Base-by-base conservation (phyloP, 2,888 invertebrate genomes). In the Scaptomyza cyrtandrae region DNA sequence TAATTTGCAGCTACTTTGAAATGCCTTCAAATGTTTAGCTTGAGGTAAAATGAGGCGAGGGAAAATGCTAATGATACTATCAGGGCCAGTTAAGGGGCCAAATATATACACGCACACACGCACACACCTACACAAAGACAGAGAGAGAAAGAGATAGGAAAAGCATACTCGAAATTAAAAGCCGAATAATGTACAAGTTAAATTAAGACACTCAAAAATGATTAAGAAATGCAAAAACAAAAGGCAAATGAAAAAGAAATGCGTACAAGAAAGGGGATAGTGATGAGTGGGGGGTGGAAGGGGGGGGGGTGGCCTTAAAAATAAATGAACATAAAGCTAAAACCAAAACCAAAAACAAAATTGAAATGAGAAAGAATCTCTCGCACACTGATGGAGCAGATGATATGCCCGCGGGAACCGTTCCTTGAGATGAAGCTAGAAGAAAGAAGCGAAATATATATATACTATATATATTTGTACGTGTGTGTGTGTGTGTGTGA, bases 361-460 rank as follows among this genome's bases (percentile, higher is more conserved):
- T 73, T 56, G 62, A 72, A 64, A 63, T 56, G 60, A 19, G 53
- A 43, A 33, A 45, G 49, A 35, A 35, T 50, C 41, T 50, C 41
- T 33, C 44, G 52, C 52, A 35, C 57, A 58, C 65, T 86, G 86
- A 81, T 81, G 81, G 58, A 86, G 67, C 83, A 77, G 77, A 86
- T 86, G 88, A 86, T 81, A 86, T 88, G 86, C 86, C 86, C 88
- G 84, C 84, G 86, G 88, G 86, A 88, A 76, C 72, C 75, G 79
- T 78, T 81, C 59, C 77, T 73, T 66, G 54, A 78, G 76, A 74
- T 65, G 79, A 67, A 76, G 68, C 73, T 62, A 70, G 65, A 55
- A 56, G 65, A 49, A 53, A 41, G 57, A 31, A 59, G 43, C 50
- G 27, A 37, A 49, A 73, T 65, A 57, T 39, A 16, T 16, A 33